These are phyloP conservation scores for Phoxinus phoxinus DNA, from an alignment of 2,113 vertebrate genomes.

Conservation along the genomic window DNA sequence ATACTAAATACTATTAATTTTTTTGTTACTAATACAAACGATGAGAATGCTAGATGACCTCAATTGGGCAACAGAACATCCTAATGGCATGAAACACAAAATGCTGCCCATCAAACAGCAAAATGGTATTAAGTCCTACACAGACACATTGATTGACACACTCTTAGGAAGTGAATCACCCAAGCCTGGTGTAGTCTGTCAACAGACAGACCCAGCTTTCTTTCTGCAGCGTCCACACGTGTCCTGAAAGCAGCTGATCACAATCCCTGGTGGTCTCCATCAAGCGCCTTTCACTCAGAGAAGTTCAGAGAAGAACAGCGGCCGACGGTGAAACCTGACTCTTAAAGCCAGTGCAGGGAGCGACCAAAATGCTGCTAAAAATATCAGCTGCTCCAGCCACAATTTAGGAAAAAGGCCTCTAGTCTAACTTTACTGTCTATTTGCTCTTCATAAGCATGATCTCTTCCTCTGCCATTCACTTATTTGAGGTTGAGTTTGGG, in stretches of 20 bases:
- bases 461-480: background rate
- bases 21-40: background rate
- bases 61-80: background rate
- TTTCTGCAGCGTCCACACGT: background rate
- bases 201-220: background rate
- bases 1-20: background rate
- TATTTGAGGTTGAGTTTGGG: background rate
- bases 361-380: constrained; percentile 51
- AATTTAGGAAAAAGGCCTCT: constrained; percentile 22
- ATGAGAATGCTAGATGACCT: constrained; percentile 1
- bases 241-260: constrained; percentile 17
- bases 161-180: background rate
- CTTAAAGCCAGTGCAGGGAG: constrained; percentile 35
- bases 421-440: constrained; percentile 5
- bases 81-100: background rate
- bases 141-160: background rate
- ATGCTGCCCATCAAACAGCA: background rate
- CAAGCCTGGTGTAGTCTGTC: background rate
- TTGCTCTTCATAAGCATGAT: background rate
- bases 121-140: background rate
- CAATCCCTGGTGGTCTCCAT: constrained; percentile 20
- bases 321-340: constrained; percentile 40
- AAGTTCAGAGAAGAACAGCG: constrained; percentile 11
- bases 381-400: constrained; percentile 44
- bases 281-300: background rate